Evolutionary conservation across 2,888 invertebrate genomes (phyloP).

Genomic region (Gastracanthus pulcherrimus): DNA sequence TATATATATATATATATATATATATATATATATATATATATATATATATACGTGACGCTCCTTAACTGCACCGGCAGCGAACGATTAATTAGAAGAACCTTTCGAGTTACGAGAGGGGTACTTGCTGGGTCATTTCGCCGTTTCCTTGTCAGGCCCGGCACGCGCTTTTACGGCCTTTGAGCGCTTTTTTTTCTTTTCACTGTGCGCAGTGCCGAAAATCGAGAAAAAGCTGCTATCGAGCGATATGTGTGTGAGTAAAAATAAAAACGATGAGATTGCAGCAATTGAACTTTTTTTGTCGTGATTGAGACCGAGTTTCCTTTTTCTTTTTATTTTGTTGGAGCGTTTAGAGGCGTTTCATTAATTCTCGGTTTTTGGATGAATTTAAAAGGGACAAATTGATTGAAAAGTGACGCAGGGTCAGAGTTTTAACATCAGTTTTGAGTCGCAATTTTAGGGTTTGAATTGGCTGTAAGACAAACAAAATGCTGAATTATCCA

Average conservation of each 20-base stretch:
- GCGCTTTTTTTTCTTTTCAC: neutral
- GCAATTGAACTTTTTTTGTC: neutral
- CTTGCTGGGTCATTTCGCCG: neutral
- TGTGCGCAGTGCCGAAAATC: neutral
- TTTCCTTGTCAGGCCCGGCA: conserved; percentile 2
- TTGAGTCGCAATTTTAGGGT: too few species aligned
- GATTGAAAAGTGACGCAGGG: too few species aligned
- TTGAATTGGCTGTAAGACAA: too few species aligned
- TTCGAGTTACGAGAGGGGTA: conserved; percentile 46
- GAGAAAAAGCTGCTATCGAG: too few species aligned
- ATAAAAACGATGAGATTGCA: neutral
- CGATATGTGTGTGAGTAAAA: neutral
- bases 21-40: too few species aligned
- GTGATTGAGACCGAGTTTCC: too few species aligned
- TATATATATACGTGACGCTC: too few species aligned
- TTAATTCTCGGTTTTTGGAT: conserved; percentile 6
- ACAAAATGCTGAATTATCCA: too few species aligned
- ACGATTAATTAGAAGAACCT: conserved; percentile 46
- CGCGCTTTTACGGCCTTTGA: conserved; percentile 1
- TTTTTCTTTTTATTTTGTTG: too few species aligned
- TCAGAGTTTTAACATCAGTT: too few species aligned
- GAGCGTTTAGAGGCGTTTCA: neutral
- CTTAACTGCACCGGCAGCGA: conserved; percentile 35
- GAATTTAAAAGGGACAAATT: too few species aligned
- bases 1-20: too few species aligned